phyloP scores from a whole-genome alignment of 2,797 vertebrate species.

The Halcyon leucocephala region DNA sequence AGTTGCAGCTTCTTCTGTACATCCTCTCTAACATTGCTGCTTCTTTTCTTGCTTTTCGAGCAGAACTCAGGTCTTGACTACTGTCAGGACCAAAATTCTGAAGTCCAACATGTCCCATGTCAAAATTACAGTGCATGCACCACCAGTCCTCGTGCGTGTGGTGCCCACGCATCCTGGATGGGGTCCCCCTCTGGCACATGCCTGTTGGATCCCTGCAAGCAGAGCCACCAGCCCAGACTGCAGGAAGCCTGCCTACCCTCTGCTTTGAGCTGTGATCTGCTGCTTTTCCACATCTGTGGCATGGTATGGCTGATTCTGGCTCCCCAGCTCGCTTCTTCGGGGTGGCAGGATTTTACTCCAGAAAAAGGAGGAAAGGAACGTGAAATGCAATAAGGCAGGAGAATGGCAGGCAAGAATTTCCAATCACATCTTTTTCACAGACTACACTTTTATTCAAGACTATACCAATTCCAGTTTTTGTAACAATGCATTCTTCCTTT shows the following conservation, averaged over 20 bases:
- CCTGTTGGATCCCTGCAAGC: not conserved
- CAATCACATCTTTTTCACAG: not conserved
- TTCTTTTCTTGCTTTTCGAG: not conserved
- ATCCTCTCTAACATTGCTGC: not conserved
- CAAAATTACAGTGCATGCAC: accelerated
- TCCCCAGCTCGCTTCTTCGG: not conserved
- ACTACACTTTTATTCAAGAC: not conserved
- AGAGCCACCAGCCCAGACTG: not conserved
- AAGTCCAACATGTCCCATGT: not conserved
- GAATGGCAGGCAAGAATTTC: not conserved
- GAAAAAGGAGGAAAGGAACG: not conserved
- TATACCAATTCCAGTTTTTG: constrained; percentile 1
- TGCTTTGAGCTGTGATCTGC: not conserved
- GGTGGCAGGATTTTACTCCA: not conserved
- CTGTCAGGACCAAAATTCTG: not conserved
- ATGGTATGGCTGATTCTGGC: not conserved
- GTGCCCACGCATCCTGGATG: not conserved
- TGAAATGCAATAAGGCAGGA: not conserved
- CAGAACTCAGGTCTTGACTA: not conserved
- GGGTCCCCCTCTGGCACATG: not conserved
- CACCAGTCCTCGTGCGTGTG: not conserved
- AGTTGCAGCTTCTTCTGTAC: not conserved
- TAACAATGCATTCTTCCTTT: constrained; percentile 30
- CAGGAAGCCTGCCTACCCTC: not conserved
- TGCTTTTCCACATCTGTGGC: not conserved